A percentile compares a stretch with the other conserved stretches of the same genome.
Evolutionary conservation across 2,888 invertebrate species (phyloP).

Genomic region (Reticulitermes lucifugus): DNA sequence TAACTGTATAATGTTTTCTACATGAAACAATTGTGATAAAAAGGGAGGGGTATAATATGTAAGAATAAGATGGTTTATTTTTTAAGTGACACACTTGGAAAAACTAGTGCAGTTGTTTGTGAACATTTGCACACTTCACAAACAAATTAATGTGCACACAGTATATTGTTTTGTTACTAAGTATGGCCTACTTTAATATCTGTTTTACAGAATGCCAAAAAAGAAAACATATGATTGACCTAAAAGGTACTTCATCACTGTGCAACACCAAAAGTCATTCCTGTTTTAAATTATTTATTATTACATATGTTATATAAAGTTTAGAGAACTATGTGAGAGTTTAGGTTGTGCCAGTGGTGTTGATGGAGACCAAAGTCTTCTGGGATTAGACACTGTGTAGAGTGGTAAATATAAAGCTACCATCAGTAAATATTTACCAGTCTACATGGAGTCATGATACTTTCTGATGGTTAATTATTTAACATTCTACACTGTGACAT

Average conservation of each 20-base stretch:
- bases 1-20: neutral
- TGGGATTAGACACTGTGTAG: no score
- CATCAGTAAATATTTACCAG: no score
- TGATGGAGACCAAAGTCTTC: no score
- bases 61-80: neutral
- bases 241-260: neutral
- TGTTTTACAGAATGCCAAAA: neutral
- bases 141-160: conserved; percentile 10
- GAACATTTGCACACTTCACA: neutral
- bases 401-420: no score
- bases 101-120: conserved; percentile 17
- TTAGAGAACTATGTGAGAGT: neutral
- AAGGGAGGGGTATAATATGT: neutral
- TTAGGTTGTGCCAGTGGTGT: no score
- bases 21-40: neutral
- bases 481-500: no score
- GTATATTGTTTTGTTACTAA: neutral
- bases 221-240: neutral
- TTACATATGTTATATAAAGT: neutral
- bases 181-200: neutral
- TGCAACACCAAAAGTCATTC: neutral
- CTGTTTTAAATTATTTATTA: neutral
- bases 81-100: conserved; percentile 14
- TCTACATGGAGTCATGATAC: no score
- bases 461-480: no score